These are phyloP conservation scores for Lethenteron reissneri DNA, from an alignment of 2,113 vertebrate species.

Conservation along the genomic window DNA sequence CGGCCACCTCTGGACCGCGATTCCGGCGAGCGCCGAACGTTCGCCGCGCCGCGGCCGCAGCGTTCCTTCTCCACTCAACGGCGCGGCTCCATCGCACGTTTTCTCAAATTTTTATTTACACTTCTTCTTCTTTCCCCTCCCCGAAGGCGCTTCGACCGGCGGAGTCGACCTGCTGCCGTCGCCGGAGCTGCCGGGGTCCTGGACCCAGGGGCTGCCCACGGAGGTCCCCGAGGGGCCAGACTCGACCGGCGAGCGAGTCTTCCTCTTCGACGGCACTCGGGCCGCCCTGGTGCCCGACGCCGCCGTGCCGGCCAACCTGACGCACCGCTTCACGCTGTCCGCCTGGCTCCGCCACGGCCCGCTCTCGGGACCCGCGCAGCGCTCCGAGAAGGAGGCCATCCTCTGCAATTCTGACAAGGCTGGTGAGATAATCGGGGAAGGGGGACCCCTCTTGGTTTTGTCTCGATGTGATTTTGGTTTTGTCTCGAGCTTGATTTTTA, in stretches of 20 bases:
- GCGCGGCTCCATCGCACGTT: no score
- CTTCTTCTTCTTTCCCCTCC: no score
- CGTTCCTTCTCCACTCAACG: no score
- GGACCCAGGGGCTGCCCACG: slow-evolving; percentile 64
- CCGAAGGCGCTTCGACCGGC: slow-evolving; percentile 43
- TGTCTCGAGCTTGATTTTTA: no score
- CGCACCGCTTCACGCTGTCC: slow-evolving; percentile 65
- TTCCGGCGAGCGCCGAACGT: no score
- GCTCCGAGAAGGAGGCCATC: slow-evolving; percentile 71
- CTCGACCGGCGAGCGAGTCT: slow-evolving; percentile 63
- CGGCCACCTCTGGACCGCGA: no score
- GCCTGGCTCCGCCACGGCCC: slow-evolving; percentile 91
- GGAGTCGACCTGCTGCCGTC: slow-evolving; percentile 68
- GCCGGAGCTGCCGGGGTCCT: slow-evolving; percentile 52
- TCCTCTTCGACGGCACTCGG: slow-evolving; percentile 90
- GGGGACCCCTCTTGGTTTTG: not conserved
- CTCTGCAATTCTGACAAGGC: slow-evolving; percentile 88
- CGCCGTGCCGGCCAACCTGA: slow-evolving; percentile 38
- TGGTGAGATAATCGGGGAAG: slow-evolving; percentile 27
- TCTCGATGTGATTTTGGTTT: no score
- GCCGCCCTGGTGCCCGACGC: slow-evolving; percentile 60
- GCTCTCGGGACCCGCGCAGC: slow-evolving; percentile 29
- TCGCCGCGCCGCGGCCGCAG: no score
- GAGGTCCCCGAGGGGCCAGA: slow-evolving; percentile 84
- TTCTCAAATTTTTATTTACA: no score